These are phyloP conservation scores for Syndactyla subalaris DNA, from an alignment of 2,797 vertebrate genomes.

Conservation along the genomic window DNA sequence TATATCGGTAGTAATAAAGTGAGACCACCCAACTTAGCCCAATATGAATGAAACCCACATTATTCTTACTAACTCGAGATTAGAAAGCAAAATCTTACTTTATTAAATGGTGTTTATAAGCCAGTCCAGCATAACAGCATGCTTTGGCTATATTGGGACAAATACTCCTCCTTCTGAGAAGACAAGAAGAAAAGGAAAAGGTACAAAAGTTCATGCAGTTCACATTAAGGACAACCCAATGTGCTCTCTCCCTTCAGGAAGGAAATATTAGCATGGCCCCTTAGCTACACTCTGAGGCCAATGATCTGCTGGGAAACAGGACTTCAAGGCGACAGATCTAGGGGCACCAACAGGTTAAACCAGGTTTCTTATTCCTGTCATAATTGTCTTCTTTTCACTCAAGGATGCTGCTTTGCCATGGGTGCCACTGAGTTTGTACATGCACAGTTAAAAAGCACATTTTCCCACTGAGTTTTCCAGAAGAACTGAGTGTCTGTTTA, in stretches of 20 bases:
- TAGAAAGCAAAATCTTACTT: conserved; percentile 11
- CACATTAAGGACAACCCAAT: conserved; percentile 39
- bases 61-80: not conserved
- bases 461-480: not conserved
- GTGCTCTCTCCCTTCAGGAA: conserved; percentile 22
- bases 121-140: not conserved
- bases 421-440: not conserved
- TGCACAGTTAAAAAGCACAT: rapidly evolving
- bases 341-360: not conserved
- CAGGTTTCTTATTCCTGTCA: not conserved
- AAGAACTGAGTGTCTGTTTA: not conserved
- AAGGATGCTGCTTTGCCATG: not conserved
- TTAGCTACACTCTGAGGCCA: not conserved
- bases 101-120: conserved; percentile 14
- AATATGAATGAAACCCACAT: not conserved
- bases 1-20: not conserved
- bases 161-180: conserved; percentile 25
- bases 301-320: not conserved
- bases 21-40: not conserved
- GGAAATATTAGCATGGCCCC: conserved; percentile 38
- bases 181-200: conserved; percentile 47
- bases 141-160: conserved; percentile 36
- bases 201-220: conserved; percentile 57
- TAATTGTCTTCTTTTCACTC: not conserved
- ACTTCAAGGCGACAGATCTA: not conserved